Evolutionary conservation across 2,888 invertebrate genomes (phyloP).

Genomic region (Trichogramma evanescens): DNA sequence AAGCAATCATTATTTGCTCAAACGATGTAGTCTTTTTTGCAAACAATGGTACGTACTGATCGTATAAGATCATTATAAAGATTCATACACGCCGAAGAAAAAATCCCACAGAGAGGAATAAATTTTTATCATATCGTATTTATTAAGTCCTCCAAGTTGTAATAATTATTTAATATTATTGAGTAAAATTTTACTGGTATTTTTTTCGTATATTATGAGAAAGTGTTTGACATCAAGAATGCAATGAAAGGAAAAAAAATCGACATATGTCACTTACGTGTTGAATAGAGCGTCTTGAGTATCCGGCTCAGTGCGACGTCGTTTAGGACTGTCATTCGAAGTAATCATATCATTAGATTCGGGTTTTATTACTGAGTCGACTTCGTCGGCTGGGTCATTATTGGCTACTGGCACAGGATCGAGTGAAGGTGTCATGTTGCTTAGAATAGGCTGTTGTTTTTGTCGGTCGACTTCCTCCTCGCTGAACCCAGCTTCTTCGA

Average conservation of each 20-base stretch:
- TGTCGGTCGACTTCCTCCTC: constrained; percentile 28
- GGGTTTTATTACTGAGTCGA: constrained; percentile 28
- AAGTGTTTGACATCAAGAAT: too few species aligned
- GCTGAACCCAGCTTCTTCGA: constrained; percentile 33
- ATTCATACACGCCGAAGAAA: too few species aligned
- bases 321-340: constrained; percentile 24
- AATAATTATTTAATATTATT: too few species aligned
- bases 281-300: constrained; percentile 37
- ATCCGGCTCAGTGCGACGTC: constrained; percentile 32
- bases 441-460: neutral
- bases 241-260: neutral
- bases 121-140: too few species aligned
- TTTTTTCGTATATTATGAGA: too few species aligned
- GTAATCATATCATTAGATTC: neutral
- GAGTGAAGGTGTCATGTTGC: constrained; percentile 42
- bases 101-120: too few species aligned
- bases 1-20: too few species aligned
- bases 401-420: constrained; percentile 34
- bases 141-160: too few species aligned
- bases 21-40: too few species aligned
- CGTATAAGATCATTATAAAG: too few species aligned
- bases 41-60: too few species aligned
- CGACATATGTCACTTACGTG: constrained; percentile 29
- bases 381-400: constrained; percentile 34
- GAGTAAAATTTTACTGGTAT: too few species aligned